Conservation (phyloP, 2,113 vertebrate species). For the Larimichthys polyactis region DNA sequence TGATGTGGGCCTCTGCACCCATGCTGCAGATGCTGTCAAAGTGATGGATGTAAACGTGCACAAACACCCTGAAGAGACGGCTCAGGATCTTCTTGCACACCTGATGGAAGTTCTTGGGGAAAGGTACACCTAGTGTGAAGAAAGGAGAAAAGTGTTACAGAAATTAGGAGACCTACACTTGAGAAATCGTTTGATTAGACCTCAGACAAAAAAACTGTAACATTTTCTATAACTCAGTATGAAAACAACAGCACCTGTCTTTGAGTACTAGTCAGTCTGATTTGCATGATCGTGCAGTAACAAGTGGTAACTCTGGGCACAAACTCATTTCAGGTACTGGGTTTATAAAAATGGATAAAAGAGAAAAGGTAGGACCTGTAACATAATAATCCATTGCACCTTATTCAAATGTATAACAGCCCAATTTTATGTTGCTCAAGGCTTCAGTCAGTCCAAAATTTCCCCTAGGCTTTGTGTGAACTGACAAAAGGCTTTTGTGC, state of each 20-base stretch:
- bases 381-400: not conserved
- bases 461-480: not conserved
- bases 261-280: not conserved
- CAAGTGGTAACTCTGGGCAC: not conserved
- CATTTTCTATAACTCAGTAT: not conserved
- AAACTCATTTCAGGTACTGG: not conserved
- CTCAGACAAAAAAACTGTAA: not conserved
- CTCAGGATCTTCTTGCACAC: constrained; percentile 98
- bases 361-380: not conserved
- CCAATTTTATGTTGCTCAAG: not conserved
- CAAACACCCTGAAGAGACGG: constrained; percentile 96
- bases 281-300: not conserved
- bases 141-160: constrained; percentile 11
- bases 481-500: not conserved
- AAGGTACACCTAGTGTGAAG: constrained; percentile 89
- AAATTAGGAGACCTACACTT: not conserved
- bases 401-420: not conserved
- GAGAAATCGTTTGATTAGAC: not conserved
- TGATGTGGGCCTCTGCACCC: constrained; percentile 97
- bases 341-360: not conserved
- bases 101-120: constrained; percentile 98
- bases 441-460: not conserved
- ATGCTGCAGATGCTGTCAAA: constrained; percentile 96
- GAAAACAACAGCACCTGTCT: not conserved
- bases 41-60: constrained; percentile 99